Evolutionary conservation across 1,140 invertebrate species (phyloP), one percentile per base, ranked within the genome.

Genomic region (Ephestia elutella): DNA sequence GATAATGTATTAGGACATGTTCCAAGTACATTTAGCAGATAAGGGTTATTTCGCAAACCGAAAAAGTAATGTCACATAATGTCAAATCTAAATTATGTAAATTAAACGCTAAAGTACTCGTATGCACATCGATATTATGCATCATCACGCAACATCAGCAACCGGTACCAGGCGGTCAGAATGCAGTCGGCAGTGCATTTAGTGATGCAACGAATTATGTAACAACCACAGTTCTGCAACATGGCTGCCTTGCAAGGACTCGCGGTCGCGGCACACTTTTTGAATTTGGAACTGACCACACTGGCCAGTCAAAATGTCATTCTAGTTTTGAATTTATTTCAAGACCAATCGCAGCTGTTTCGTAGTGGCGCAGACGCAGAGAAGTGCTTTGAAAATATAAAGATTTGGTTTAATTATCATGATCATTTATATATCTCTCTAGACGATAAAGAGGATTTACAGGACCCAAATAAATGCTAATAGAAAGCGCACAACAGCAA

Each of bases 151-250:
- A 21, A 53, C 50, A 53, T 25, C 13, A 53, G 20, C 50, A 13
- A 15, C 50, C 21, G 13, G 19, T 25, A 25, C 13, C 20, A 44
- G n/a, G 11, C 21, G 21, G 21, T n/a, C 18, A 53, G 50, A 53
- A 53, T 53, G 50, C 50, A 60, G 54, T 54, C 49, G 48, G 54
- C 49, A 60, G 56, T 66, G 64, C 62, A 70, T 59, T 61, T 51
- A 20, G 50, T 63, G 61, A 64, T 67, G 60, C 65, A 64, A 64
- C 17, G 35, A n/a, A 35, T 65, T 63, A 64, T 35, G 56, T 65
- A 35, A 35, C 13, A 5, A 60, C 49, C 25, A 54, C 49, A 56
- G 35, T 69, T 57, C 56, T 19, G 67, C 60, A 66, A 70, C 62
- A 55, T 62, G 62, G 54, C 60, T 59, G 56, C 58, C 56, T 61